phyloP scores from a whole-genome alignment of 2,888 invertebrate species.

The Heliconius erato region DNA sequence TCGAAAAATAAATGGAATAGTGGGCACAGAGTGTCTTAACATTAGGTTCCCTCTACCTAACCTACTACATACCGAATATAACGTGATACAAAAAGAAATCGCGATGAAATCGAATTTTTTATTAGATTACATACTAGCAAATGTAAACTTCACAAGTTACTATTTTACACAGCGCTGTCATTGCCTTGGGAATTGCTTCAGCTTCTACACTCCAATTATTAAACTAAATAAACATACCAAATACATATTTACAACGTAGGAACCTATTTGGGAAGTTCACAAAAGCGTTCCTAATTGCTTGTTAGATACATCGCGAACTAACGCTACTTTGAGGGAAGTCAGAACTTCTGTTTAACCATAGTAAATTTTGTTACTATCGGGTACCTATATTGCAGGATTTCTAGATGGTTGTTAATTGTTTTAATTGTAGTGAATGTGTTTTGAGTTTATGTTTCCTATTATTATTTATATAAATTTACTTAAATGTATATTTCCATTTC shows the following conservation, averaged over 20 bases:
- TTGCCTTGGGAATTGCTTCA: background rate
- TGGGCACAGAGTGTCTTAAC: background rate
- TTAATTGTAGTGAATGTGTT: background rate
- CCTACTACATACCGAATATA: background rate
- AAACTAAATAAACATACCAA: constrained; percentile 6
- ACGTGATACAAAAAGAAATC: no score
- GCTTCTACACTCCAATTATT: background rate
- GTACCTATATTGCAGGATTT: background rate
- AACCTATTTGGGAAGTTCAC: background rate
- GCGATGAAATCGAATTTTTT: no score
- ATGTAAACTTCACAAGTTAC: background rate
- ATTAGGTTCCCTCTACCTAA: background rate
- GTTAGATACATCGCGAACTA: constrained; percentile 6
- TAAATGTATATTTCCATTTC: no score
- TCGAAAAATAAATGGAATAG: background rate
- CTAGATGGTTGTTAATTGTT: background rate
- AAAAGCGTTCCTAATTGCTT: constrained; percentile 26
- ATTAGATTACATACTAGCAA: no score
- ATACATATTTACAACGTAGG: constrained; percentile 5
- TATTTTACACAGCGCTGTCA: background rate
- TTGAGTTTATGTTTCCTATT: background rate
- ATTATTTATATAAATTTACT: no score
- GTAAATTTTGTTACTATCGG: background rate
- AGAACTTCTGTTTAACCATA: background rate
- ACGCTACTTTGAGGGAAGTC: constrained; percentile 3